Base-by-base conservation (phyloP, 2,888 invertebrate species). In the Thereva unica region DNA sequence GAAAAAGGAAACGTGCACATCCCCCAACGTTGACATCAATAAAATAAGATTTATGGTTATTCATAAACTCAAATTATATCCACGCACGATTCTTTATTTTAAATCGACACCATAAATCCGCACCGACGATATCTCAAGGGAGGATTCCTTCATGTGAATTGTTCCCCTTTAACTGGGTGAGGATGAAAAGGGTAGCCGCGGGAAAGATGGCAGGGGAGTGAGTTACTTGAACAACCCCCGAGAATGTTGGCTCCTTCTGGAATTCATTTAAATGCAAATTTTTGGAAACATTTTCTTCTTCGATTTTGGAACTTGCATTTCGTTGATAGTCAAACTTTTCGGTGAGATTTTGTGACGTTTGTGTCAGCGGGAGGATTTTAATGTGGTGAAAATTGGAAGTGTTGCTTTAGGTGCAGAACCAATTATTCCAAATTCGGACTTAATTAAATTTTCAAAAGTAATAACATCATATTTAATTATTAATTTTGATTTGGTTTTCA, bases 191-290 rank as follows among this genome's bases (percentile, higher is more conserved):
- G 23, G 23, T 2, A 2, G 23, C 1, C 1, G 23, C 23, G 23
- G 23, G 23, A 23, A 23, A 23, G 23, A 23, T 1, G 2, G 23
- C 2, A 2, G 23, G 23, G 2, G 23, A 23, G 23, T 23, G 23
- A 23, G 23, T 23, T 23, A 2, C 23, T 23, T 23, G 23, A 23
- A 23, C 1, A 23, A 23, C 23, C 23, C 23, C 23, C 23, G 23
- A 23, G 23, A 2, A 23, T 23, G 23, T 23, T 23, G n/a, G 35
- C 35, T 53, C 45, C 55, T 54, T 61, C 61, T 44, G 12, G 61
- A 67, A 69, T 67, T 69, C 67, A 69, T 69, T 67, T 69, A 69
- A 67, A 69, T 69, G 69, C 64, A 69, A 69, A 69, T 69, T 67
- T 61, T 35, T 47, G 57, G 64, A 54, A 69, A 67, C 64, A 67